Conservation (phyloP, 2,888 invertebrate genomes). For the Synanthedon myopaeformis region DNA sequence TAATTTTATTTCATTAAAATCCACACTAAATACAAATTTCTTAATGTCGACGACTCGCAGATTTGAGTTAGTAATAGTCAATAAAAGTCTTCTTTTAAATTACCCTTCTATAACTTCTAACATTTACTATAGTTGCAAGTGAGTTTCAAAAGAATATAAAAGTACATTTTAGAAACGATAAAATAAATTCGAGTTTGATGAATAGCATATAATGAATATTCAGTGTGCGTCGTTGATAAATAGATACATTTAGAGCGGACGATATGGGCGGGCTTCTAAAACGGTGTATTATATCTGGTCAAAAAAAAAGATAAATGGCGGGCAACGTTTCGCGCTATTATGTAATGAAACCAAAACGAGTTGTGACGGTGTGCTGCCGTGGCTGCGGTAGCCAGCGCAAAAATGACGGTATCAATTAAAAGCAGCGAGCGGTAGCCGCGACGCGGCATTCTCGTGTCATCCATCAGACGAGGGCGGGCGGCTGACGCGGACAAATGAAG, state of each 20-base stretch:
- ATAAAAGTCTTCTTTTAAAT: no score
- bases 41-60: no score
- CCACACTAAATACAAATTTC: no score
- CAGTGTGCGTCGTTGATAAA: conserved; percentile 22
- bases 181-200: no score
- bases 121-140: no score
- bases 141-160: no score
- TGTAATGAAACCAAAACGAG: conserved; percentile 24
- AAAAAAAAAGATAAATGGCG: conserved; percentile 24
- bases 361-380: conserved; percentile 13
- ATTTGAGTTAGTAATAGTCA: no score
- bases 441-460: conserved; percentile 36
- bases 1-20: no score
- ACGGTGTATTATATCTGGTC: conserved; percentile 21
- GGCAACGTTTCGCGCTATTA: conserved; percentile 23
- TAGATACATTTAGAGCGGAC: conserved; percentile 20
- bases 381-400: conserved; percentile 25
- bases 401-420: conserved; percentile 65
- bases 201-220: no score
- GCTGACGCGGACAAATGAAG: conserved; percentile 66
- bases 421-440: conserved; percentile 18
- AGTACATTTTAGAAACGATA: no score
- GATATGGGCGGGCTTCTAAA: conserved; percentile 14
- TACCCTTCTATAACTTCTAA: no score
- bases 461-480: conserved; percentile 43